These are phyloP conservation scores for Oreochromis mossambicus DNA, from an alignment of 2,797 vertebrate species.

Conservation along the genomic window DNA sequence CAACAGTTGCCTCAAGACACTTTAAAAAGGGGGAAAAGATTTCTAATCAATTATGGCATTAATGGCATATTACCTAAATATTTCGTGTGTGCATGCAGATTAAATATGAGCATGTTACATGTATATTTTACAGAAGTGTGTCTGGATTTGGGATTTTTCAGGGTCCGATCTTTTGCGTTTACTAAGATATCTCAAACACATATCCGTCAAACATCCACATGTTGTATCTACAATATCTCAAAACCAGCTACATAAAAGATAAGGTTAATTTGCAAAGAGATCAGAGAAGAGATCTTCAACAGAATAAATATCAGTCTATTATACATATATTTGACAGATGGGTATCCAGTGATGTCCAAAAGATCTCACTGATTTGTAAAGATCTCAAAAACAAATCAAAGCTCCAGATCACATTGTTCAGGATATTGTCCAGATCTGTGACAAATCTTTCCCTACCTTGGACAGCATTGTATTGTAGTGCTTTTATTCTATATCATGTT, in stretches of 20 bases:
- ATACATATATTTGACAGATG: not conserved
- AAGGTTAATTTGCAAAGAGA: not conserved
- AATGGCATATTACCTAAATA: not conserved
- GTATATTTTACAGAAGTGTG: not conserved
- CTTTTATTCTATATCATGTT: not conserved
- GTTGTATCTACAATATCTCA: not conserved
- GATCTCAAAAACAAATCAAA: not conserved
- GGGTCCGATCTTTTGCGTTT: not conserved
- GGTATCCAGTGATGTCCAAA: not conserved
- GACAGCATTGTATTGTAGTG: not conserved
- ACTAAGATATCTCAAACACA: not conserved
- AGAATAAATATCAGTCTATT: not conserved
- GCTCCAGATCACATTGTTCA: not conserved
- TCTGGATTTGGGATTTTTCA: not conserved
- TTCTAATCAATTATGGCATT: not conserved
- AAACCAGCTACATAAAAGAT: not conserved
- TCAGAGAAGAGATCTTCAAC: not conserved
- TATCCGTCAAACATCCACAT: not conserved
- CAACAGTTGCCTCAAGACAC: not conserved
- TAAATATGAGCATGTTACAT: not conserved
- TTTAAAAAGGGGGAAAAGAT: fast-evolving
- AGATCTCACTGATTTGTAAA: not conserved
- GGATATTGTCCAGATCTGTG: not conserved
- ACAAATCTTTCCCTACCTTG: not conserved
- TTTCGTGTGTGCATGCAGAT: not conserved